A percentile compares a stretch with the other conserved stretches of the same genome.
Evolutionary conservation across 1,140 invertebrate species (phyloP).

Genomic region (Metaphire vulgaris): DNA sequence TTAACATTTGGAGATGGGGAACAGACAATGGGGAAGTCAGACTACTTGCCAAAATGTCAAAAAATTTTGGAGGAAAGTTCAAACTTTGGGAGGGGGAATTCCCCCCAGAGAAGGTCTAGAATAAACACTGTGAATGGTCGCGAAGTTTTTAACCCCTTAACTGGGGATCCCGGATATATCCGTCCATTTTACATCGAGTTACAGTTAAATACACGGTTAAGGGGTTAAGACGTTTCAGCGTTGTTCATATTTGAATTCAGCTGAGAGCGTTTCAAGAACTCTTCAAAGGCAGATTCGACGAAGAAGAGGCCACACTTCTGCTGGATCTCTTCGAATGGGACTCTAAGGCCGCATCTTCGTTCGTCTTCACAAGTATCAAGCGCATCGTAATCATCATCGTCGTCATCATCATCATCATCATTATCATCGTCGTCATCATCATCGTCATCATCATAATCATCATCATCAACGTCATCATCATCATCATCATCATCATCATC

Average conservation of each 20-base stretch:
- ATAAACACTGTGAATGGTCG: too few species aligned
- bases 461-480: background rate
- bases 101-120: too few species aligned
- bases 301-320: slow-evolving; percentile 20
- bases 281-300: slow-evolving; percentile 31
- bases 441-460: background rate
- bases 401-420: slow-evolving; percentile 2
- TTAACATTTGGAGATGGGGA: too few species aligned
- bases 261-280: slow-evolving; percentile 21
- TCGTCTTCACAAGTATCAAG: background rate
- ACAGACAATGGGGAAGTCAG: too few species aligned
- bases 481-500: background rate
- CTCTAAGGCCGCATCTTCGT: background rate
- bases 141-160: too few species aligned
- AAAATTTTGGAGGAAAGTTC: too few species aligned
- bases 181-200: too few species aligned
- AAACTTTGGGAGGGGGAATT: too few species aligned
- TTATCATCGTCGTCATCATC: background rate
- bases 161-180: too few species aligned
- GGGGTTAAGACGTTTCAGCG: too few species aligned
- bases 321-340: slow-evolving; percentile 14
- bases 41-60: too few species aligned
- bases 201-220: too few species aligned
- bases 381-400: background rate
- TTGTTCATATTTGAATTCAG: background rate